Base-by-base conservation (phyloP, 2,113 vertebrate genomes). In the Beaufortia kweichowensis region DNA sequence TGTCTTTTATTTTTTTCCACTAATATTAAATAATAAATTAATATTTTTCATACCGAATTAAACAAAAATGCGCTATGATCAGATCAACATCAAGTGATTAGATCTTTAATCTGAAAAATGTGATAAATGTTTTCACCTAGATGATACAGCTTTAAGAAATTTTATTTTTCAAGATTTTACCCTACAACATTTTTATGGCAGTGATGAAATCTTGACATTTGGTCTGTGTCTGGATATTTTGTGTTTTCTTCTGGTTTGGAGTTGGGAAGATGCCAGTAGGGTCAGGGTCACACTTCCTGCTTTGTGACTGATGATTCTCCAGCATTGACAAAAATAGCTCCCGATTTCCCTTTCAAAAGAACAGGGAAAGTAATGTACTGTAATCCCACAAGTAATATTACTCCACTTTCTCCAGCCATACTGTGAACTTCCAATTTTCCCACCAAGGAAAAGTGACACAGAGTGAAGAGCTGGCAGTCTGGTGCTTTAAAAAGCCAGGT, bases 271-370 rank as follows among this genome's bases (percentile, higher is more conserved):
- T 53, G 4, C 19, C 48, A 53, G 6, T 8, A 6, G 15, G 62
- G 28, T 57, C 39, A 3, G 50, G 75, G 68, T 73, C 75, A 78
- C 56, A 67, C 72, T 81, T 78, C 80, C 76, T 81, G 80, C 75
- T 41, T 29, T 62, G 14, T 53, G 24, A 62, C 17, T 35, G 62
- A 60, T 24, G 67, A 48, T 63, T 41, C 50, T 77, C 63, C 67
- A 60, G 75, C 50, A 57, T 21, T 7, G 67, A 71, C 26, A 57
- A 61, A 71, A 76, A 69, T 43, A 81, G 17, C n/a, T 29, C 14
- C 35, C 11, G 35, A 33, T 50, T 46, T 73, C 14, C 28, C 50
- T 55, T 6, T 11, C 17, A 0, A 56, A 64, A 33, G 28, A 35
- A 15, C 21, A 72, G n/a, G 12, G 55, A 33, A 17, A 33, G 17